phyloP scores from a whole-genome alignment of 2,113 vertebrate species.

The Gnathochromis pfefferi region DNA sequence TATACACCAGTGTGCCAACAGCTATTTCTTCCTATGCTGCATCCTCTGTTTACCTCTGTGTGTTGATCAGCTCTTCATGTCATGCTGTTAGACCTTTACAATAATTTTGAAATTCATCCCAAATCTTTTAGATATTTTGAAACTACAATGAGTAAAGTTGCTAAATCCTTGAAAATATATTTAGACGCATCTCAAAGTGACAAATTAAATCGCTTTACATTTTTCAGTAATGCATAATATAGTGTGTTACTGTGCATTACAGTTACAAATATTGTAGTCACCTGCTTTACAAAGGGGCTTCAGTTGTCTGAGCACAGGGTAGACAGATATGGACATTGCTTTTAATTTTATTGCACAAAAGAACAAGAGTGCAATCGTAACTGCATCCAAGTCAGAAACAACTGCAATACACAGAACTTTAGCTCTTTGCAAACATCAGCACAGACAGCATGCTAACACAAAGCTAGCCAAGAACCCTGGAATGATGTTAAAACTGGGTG shows the following conservation, averaged over 20 bases:
- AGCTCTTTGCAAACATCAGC: background rate
- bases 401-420: background rate
- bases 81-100: background rate
- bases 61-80: background rate
- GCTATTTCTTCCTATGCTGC: background rate
- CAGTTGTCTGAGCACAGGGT: fast-evolving
- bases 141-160: background rate
- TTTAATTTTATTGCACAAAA: background rate
- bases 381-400: background rate
- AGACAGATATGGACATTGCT: fast-evolving
- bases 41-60: background rate
- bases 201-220: background rate
- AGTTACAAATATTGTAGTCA: background rate
- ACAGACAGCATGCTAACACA: background rate
- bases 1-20: background rate
- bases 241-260: background rate
- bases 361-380: background rate
- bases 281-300: fast-evolving
- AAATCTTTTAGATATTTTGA: background rate
- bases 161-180: background rate
- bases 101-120: background rate
- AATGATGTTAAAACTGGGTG: background rate
- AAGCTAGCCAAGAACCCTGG: background rate
- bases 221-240: background rate
- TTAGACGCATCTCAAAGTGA: fast-evolving